phyloP scores from a whole-genome alignment of 2,113 vertebrate species.

The Turnix velox region DNA sequence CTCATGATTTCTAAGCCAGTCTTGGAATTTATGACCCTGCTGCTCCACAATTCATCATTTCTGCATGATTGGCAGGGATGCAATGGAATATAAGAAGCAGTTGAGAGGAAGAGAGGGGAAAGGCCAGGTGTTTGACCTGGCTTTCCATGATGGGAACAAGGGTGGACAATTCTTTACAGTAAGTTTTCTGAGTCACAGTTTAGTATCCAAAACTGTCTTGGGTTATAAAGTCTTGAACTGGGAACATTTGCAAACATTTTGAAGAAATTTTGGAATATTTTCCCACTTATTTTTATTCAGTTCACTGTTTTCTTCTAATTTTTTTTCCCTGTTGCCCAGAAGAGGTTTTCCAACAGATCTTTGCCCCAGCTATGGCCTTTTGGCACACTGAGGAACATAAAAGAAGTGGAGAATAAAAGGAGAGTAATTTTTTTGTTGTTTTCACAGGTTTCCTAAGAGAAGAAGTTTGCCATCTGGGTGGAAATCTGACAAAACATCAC shows the following conservation, averaged over 20 bases:
- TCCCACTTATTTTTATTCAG: neutral
- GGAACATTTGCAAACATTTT: neutral
- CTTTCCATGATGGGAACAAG: neutral
- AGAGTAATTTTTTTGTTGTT: neutral
- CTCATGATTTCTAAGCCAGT: neutral
- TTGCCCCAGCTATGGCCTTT: neutral
- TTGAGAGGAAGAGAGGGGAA: neutral
- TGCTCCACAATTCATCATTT: neutral
- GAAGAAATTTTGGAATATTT: neutral
- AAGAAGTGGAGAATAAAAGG: neutral
- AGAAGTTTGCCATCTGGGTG: constrained; percentile 13
- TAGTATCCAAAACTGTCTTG: neutral
- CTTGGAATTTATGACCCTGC: neutral
- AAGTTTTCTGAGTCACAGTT: neutral
- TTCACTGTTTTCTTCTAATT: neutral
- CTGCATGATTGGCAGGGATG: neutral
- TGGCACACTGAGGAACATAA: neutral
- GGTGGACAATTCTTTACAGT: neutral
- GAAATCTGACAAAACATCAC: constrained; percentile 26
- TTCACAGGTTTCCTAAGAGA: neutral
- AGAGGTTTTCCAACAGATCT: neutral
- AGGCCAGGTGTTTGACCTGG: neutral
- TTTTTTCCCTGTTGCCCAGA: neutral
- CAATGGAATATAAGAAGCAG: constrained; percentile 15
- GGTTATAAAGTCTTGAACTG: neutral